These are phyloP conservation scores for Dryas iulia DNA, from an alignment of 1,140 invertebrate species.

Conservation along the genomic window DNA sequence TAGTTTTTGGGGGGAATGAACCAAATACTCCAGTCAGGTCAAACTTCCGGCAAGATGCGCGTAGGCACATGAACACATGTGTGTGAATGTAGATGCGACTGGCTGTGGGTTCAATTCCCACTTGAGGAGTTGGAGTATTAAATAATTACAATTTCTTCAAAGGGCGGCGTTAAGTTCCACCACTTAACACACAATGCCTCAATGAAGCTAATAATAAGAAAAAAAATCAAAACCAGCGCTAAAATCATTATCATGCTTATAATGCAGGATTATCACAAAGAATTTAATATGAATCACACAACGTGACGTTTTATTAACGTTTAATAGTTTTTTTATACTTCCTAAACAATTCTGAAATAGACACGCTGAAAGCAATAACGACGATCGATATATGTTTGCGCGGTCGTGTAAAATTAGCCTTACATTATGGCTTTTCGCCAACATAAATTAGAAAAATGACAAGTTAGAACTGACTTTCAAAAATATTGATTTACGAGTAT, in stretches of 20 bases:
- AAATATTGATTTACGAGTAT: not conserved
- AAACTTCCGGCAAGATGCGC: too few species aligned
- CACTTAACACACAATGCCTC: too few species aligned
- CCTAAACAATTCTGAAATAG: constrained; percentile 1
- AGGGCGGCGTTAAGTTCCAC: too few species aligned
- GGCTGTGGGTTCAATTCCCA: too few species aligned
- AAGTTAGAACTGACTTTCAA: not conserved
- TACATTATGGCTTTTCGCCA: constrained; percentile 15
- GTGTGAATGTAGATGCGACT: too few species aligned
- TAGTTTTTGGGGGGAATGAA: too few species aligned
- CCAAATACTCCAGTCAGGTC: too few species aligned
- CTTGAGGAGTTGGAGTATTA: too few species aligned
- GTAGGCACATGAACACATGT: too few species aligned
- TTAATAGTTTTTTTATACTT: not conserved
- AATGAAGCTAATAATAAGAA: too few species aligned
- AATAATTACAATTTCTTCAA: too few species aligned
- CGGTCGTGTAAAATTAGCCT: constrained; percentile 17
- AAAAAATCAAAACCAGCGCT: not conserved
- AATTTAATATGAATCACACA: not conserved
- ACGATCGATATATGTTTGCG: constrained; percentile 11
- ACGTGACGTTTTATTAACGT: not conserved
- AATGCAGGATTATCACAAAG: not conserved
- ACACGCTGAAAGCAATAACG: constrained; percentile 13
- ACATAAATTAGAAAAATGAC: constrained; percentile 8
- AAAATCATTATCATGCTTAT: not conserved